Evolutionary conservation across 2,113 vertebrate species (phyloP).

Genomic region (Zeus faber): DNA sequence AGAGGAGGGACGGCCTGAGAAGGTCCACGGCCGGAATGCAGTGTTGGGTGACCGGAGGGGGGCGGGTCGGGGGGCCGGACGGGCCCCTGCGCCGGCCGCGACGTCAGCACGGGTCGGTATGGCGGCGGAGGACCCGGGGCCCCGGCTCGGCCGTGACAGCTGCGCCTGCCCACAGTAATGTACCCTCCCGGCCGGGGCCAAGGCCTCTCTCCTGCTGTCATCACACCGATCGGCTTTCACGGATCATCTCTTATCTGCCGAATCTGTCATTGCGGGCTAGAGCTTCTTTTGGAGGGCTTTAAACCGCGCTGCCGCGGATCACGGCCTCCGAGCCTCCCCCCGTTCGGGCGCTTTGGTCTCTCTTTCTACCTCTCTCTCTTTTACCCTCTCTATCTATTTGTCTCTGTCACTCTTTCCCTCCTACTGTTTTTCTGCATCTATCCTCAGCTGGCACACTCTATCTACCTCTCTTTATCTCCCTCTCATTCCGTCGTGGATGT

Average conservation of each 20-base stretch:
- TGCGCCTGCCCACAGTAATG: conserved; percentile 63
- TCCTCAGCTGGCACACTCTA: no score
- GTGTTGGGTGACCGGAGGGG: conserved; percentile 60
- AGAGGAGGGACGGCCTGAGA: conserved; percentile 46
- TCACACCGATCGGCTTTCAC: conserved; percentile 71
- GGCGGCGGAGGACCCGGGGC: conserved; percentile 60
- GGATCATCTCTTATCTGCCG: conserved; percentile 76
- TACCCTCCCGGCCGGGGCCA: conserved; percentile 57
- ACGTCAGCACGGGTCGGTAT: conserved; percentile 67
- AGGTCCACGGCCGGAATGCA: conserved; percentile 53
- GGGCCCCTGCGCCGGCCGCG: conserved; percentile 42
- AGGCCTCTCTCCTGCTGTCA: conserved; percentile 69
- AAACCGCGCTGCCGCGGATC: conserved; percentile 68
- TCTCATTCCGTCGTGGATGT: conserved; percentile 28
- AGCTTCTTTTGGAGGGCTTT: conserved; percentile 66
- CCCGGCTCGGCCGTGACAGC: conserved; percentile 68
- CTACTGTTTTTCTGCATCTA: no score
- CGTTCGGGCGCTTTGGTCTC: conserved; percentile 54
- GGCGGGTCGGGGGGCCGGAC: conserved; percentile 11
- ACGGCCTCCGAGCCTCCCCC: conserved; percentile 56
- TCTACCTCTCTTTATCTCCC: conserved; percentile 35
- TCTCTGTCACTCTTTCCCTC: conserved; percentile 27
- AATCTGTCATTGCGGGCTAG: conserved; percentile 74
- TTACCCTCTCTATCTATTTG: conserved; percentile 44
- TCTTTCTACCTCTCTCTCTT: conserved; percentile 11